Conservation (phyloP, 2,113 vertebrate species). For the Triplophysa tibetana region DNA sequence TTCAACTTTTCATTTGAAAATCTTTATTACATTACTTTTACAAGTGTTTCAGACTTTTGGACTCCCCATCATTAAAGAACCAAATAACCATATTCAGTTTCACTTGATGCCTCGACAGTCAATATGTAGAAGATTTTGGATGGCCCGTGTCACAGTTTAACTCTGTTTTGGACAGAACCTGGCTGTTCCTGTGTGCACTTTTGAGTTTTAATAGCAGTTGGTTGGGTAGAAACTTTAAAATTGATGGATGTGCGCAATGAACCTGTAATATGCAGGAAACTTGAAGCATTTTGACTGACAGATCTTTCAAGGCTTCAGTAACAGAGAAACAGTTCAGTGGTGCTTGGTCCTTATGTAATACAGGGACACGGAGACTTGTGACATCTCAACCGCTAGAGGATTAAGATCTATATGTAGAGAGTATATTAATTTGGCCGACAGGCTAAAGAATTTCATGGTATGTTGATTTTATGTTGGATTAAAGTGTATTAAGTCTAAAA, state of each 20-base stretch:
- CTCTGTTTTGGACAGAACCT: not conserved
- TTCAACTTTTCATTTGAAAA: not conserved
- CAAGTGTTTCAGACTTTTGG: no score
- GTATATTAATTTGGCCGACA: no score
- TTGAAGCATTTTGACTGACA: slow-evolving; percentile 37
- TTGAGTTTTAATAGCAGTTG: slow-evolving; percentile 20
- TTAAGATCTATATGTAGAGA: slow-evolving; percentile 26
- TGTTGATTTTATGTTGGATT: no score
- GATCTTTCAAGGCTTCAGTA: slow-evolving; percentile 22
- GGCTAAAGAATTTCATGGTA: no score
- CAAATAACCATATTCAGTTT: not conserved
- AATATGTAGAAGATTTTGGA: not conserved
- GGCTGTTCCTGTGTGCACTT: slow-evolving; percentile 7
- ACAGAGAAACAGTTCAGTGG: slow-evolving; percentile 21
- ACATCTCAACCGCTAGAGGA: slow-evolving; percentile 4
- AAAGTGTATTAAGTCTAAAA: no score
- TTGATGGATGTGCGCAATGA: slow-evolving; percentile 34
- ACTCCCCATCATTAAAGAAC: not conserved
- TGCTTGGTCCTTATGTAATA: slow-evolving; percentile 13
- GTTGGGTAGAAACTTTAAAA: slow-evolving; percentile 27
- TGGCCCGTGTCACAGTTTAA: not conserved
- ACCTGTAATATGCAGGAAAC: slow-evolving; percentile 30
- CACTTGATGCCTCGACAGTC: not conserved
- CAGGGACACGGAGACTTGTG: slow-evolving; percentile 3
- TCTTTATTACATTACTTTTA: not conserved